Base-by-base conservation (phyloP, 2,797 vertebrate genomes). In the Jordanella pulchra region DNA sequence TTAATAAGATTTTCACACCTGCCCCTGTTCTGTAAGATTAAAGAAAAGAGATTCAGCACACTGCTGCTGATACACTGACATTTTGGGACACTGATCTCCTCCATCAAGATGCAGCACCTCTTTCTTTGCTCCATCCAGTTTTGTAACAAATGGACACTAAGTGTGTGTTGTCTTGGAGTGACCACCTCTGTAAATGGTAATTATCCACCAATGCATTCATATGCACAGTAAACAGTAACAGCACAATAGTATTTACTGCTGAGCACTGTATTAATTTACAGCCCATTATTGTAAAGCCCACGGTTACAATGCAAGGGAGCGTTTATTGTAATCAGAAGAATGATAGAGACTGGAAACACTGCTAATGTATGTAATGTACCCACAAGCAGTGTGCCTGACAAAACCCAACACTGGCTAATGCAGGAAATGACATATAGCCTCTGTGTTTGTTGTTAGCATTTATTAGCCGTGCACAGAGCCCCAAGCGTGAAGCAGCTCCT, bases 191-290 rank as follows among this genome's bases (percentile, higher is more conserved):
- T 84, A 86, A 87, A 92, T 86, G 80, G 84, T 91, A 90, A 94
- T 94, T 93, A 90, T 87, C 89, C 81, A 80, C 72, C 71, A 72
- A 81, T 90, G 83, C 84, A 78, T 80, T 84, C 87, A 71, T 69
- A 86, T 77, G 84, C 83, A 87, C 87, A 82, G 63, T 92, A 89
- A 94, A 92, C 91, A 90, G 78, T 76, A 83, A 76, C 84, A 65
- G 81, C 78, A 63, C 89, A 84, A 89, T 81, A 84, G 82, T 89
- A 89, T 93, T 95, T 94, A 93, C 90, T 84, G 90, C 87, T 81
- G 86, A 85, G 89, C 80, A 85, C 84, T 80, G 86, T 90, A 91
- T 93, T 94, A 92, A 95, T 95, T 94, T 93, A 94, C 89, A 91
- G 77, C 70, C 89, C 84, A 90, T 92, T 93, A 92, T 93, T 93